Evolutionary conservation across 1,140 invertebrate species (phyloP), one percentile per base, ranked within the genome.

Genomic region (Leptinotarsa lineolata): DNA sequence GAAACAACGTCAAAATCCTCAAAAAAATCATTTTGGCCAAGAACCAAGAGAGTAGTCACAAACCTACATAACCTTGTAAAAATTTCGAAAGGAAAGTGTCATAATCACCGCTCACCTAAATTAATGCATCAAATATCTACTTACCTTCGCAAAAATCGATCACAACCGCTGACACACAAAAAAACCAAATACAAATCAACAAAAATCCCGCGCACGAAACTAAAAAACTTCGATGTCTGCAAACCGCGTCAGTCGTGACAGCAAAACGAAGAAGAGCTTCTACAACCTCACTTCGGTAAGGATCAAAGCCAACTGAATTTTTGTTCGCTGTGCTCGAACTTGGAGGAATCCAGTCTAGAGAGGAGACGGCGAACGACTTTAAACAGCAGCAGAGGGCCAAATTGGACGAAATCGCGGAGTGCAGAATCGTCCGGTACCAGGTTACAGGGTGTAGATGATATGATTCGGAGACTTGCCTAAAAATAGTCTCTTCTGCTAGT

Each of bases 241-340:
- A 18, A 54, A 16, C n/a, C 48, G 48, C 48, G 48, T 54, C 45
- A 6, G 45, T 46, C 48, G 48, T 54, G 15, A 54, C 48, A 18
- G n/a, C 48, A n/a, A 54, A 54, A 54, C 48, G 15, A 54, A 54
- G 48, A 54, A 54, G 16, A 54, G 48, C 48, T 54, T 13, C 48
- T 1, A 54, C 48, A 54, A 54, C 48, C 48, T 15, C 48, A 54
- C 48, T 54, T 54, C 16, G 48, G 48, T 54, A 13, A 54, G 48
- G 48, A 54, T 54, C 48, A 54, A 54, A 54, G 48, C 48, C 48
- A 54, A 54, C 48, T 54, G n/a, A 54, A 54, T 54, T 54, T 54
- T 54, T 54, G 48, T 54, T 54, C 48, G 48, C n/a, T 0, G 48
- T 16, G 48, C 48, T 54, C 48, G 48, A 54, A 54, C 48, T 54